phyloP scores from a whole-genome alignment of 1,140 invertebrate species.

The Drosophila aff. region DNA sequence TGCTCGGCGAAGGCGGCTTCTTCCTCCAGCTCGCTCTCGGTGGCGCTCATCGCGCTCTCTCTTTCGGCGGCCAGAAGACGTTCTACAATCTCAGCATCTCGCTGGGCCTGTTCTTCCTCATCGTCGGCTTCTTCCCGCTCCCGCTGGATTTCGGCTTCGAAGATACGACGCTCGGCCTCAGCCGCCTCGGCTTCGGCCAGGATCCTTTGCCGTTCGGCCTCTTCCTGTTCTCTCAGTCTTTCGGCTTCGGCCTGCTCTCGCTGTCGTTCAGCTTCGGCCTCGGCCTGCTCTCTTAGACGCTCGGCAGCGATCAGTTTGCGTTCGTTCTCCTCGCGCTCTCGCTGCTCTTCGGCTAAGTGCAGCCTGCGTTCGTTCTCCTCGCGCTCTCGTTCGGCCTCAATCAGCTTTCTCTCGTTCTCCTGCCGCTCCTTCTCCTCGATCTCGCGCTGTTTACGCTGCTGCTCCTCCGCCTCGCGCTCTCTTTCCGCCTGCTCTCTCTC shows the following conservation, averaged over 20 bases:
- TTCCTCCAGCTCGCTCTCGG: constrained; percentile 71
- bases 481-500: constrained; percentile 19
- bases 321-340: constrained; percentile 34
- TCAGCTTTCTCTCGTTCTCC: constrained; percentile 27
- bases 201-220: constrained; percentile 23
- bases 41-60: constrained; percentile 62
- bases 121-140: constrained; percentile 20
- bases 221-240: constrained; percentile 8
- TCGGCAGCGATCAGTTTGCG: constrained; percentile 45
- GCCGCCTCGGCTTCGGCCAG: constrained; percentile 34
- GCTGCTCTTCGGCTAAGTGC: constrained; percentile 46
- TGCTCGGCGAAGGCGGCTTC: constrained; percentile 58
- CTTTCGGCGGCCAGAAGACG: constrained; percentile 67
- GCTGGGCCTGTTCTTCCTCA: constrained; percentile 50
- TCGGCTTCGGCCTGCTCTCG: constrained; percentile 39
- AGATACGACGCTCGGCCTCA: constrained; percentile 43
- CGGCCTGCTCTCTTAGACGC: constrained; percentile 29
- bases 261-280: constrained; percentile 16
- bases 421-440: constrained; percentile 29
- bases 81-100: constrained; percentile 70
- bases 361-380: constrained; percentile 42
- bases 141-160: constrained; percentile 25
- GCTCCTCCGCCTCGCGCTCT: constrained; percentile 18
- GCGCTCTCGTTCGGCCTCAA: constrained; percentile 34
- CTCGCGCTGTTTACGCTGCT: constrained; percentile 32